These are phyloP conservation scores for Lepus europaeus DNA, from an alignment of 2,113 vertebrate genomes.

Conservation along the genomic window DNA sequence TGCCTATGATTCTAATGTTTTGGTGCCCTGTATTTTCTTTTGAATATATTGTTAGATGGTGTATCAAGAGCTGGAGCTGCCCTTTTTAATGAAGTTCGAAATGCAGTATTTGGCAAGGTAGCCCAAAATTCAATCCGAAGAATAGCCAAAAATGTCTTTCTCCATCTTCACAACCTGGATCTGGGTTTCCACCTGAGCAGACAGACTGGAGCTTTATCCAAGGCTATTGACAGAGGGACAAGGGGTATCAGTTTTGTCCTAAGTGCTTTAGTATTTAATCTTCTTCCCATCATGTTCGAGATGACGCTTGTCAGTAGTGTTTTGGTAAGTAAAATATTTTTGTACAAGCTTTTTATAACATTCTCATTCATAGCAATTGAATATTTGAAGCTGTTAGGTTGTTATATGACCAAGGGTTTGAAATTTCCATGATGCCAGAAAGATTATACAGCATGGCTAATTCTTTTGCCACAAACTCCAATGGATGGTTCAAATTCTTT, in stretches of 20 bases:
- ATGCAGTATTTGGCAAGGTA: conserved; percentile 98
- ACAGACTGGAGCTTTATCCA: conserved; percentile 97
- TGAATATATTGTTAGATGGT: conserved; percentile 91
- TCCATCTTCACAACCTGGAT: conserved; percentile 98
- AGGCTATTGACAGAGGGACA: conserved; percentile 98
- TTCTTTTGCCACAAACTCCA: conserved; percentile 65
- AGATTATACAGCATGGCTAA: conserved; percentile 18
- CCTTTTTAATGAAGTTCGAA: conserved; percentile 97
- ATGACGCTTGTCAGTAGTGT: conserved; percentile 95
- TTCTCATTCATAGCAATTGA: conserved; percentile 56
- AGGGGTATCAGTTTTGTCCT: conserved; percentile 98
- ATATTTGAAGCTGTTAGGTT: conserved; percentile 39
- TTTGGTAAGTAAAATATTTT: conserved; percentile 90
- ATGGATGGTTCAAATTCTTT: conserved; percentile 51
- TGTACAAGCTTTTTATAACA: conserved; percentile 55
- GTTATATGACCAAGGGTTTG: conserved; percentile 23
- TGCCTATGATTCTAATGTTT: conserved; percentile 50
- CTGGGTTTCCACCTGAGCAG: conserved; percentile 97
- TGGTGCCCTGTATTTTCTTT: conserved; percentile 35
- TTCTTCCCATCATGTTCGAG: conserved; percentile 98
- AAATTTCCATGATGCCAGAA: conserved; percentile 36
- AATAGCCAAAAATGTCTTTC: conserved; percentile 97
- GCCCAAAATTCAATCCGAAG: conserved; percentile 98
- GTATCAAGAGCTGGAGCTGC: conserved; percentile 93
- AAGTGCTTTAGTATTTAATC: conserved; percentile 97